A percentile compares a stretch with the other conserved stretches of the same genome.
These are phyloP conservation scores for Notoglanidium macrostoma DNA, from an alignment of 2,797 vertebrate genomes.

Conservation along the genomic window DNA sequence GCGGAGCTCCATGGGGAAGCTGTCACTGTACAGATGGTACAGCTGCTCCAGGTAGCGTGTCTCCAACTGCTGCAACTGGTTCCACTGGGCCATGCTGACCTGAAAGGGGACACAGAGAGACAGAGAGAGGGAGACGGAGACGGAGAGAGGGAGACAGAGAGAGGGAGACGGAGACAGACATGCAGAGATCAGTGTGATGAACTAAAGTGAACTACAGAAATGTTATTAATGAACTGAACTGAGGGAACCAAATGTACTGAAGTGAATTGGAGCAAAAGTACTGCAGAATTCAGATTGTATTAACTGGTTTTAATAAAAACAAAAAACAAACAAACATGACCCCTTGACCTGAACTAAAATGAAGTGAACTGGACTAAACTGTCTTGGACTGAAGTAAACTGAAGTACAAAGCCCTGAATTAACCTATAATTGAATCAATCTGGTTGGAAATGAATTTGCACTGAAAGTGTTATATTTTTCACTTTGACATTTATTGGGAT, in stretches of 20 bases:
- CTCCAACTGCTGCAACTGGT: slow-evolving; percentile 98
- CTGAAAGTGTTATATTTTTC: not conserved
- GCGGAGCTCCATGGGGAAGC: slow-evolving; percentile 97
- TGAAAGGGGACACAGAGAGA: not conserved
- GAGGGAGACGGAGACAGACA: too few relatives aligned
- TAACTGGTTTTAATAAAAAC: too few relatives aligned
- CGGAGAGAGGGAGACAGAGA: too few relatives aligned
- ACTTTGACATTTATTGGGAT: too few relatives aligned
- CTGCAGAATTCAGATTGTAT: not conserved
- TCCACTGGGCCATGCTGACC: slow-evolving; percentile 95
- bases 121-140: not conserved
- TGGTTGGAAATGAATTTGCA: not conserved
- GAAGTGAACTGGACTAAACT: too few relatives aligned
- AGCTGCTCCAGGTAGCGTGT: slow-evolving; percentile 97
- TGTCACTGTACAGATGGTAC: slow-evolving; percentile 97
- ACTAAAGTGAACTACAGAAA: not conserved
- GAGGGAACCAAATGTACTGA: too few relatives aligned
- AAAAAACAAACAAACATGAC: too few relatives aligned
- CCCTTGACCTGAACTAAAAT: too few relatives aligned
- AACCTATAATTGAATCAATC: not conserved
- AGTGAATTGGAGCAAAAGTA: not conserved
- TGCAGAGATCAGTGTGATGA: not conserved
- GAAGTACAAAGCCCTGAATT: too few relatives aligned
- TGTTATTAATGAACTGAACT: not conserved
- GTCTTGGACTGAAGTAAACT: too few relatives aligned